A percentile compares a stretch with the other conserved stretches of the same genome.
phyloP scores from a whole-genome alignment of 2,113 vertebrate genomes.

The Limnothrissa miodon region DNA sequence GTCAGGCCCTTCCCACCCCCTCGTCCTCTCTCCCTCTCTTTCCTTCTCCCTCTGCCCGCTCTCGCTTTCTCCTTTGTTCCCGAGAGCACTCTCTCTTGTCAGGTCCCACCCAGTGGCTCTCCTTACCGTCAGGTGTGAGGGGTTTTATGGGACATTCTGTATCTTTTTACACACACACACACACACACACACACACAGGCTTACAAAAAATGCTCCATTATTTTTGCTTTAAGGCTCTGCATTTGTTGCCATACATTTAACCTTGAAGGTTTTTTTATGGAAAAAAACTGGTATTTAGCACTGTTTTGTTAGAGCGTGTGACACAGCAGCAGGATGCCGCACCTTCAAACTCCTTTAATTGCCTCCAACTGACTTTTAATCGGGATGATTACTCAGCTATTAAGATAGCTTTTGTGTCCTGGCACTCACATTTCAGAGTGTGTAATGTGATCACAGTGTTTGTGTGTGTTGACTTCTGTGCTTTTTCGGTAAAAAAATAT shows the following conservation, averaged over 20 bases:
- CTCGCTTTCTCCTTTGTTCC: background rate
- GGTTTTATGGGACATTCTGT: conserved; percentile 33
- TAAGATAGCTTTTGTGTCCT: background rate
- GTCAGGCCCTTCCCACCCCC: conserved; percentile 57
- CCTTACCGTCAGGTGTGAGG: conserved; percentile 67
- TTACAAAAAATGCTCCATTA: background rate
- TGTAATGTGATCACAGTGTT: background rate
- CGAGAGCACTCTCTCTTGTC: background rate
- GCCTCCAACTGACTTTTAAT: background rate
- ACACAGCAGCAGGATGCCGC: background rate
- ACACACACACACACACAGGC: background rate
- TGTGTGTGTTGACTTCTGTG: background rate
- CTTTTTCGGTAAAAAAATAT: background rate
- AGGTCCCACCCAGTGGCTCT: conserved; percentile 69
- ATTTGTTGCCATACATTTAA: background rate
- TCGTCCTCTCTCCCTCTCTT: conserved; percentile 36
- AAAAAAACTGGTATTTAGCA: conserved; percentile 4
- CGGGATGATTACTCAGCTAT: background rate
- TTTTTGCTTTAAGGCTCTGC: background rate
- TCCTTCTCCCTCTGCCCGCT: conserved; percentile 28
- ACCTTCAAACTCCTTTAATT: background rate
- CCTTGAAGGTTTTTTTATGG: background rate
- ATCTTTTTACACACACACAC: background rate
- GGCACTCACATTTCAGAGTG: too few species aligned
- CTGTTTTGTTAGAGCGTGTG: background rate